Conservation (phyloP, 2,797 vertebrate species). For the Basileuterus tristriatus region DNA sequence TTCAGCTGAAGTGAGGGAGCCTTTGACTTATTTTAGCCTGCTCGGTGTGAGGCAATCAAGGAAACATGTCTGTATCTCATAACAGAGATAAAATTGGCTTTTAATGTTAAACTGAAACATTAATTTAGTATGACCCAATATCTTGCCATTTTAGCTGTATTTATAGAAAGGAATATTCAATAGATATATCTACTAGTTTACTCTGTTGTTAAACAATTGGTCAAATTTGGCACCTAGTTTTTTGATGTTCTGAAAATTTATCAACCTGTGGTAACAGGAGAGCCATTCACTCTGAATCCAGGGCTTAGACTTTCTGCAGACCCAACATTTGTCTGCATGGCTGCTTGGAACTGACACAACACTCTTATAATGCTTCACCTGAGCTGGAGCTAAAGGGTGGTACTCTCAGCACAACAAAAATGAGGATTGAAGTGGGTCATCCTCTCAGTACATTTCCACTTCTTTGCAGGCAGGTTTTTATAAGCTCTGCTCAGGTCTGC, state of each 20-base stretch:
- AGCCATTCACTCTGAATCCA: not conserved
- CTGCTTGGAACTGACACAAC: not conserved
- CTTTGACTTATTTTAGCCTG: not conserved
- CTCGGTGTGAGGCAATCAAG: not conserved
- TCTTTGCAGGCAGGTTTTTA: not conserved
- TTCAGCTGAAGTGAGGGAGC: not conserved
- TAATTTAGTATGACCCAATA: not conserved
- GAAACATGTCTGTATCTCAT: not conserved
- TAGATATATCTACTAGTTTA: not conserved
- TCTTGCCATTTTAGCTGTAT: not conserved
- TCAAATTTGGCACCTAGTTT: not conserved
- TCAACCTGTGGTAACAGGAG: not conserved
- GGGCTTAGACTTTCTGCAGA: not conserved
- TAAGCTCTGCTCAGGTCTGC: not conserved
- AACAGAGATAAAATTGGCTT: not conserved
- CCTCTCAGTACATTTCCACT: slow-evolving; percentile 13
- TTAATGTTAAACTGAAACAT: not conserved
- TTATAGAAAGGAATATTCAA: not conserved
- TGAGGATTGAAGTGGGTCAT: not conserved
- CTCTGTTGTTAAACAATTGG: not conserved
- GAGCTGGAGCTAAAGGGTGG: not conserved
- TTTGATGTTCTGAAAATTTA: not conserved
- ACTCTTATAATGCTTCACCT: rapidly evolving
- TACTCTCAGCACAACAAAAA: not conserved
- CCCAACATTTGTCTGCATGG: not conserved